Percentiles rank a stretch among this genome's conserved stretches.
phyloP scores from a whole-genome alignment of 2,888 invertebrate genomes.

The Andrena haemorrhoa region DNA sequence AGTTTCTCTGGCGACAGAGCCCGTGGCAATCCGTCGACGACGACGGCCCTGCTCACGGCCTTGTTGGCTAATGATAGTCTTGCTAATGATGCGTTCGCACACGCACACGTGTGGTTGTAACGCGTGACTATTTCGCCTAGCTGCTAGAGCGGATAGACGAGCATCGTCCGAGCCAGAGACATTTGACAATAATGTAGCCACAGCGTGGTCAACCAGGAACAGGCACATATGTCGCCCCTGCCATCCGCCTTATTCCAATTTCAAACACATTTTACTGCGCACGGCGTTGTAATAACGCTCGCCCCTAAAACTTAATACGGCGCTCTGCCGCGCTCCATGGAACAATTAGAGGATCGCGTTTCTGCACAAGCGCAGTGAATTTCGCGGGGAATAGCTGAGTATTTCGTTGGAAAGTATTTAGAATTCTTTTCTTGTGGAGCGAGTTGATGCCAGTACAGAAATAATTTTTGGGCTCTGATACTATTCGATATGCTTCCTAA shows the following conservation, averaged over 20 bases:
- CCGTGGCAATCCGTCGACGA: slow-evolving; percentile 26
- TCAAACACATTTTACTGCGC: neutral
- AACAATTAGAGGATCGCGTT: too few species aligned
- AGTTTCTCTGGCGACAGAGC: neutral
- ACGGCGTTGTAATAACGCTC: neutral
- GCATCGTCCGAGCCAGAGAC: slow-evolving; percentile 25
- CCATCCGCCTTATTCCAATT: neutral
- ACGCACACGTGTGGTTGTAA: slow-evolving; percentile 69
- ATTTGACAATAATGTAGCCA: slow-evolving; percentile 23
- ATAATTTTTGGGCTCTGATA: too few species aligned
- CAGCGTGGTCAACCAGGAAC: slow-evolving; percentile 28
- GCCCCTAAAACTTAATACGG: too few species aligned
- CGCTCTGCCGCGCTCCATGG: too few species aligned
- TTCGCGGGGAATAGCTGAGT: too few species aligned
- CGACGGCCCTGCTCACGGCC: slow-evolving; percentile 82
- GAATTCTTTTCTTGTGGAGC: too few species aligned
- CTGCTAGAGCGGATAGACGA: slow-evolving; percentile 62
- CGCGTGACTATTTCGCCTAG: slow-evolving; percentile 74
- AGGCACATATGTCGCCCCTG: neutral
- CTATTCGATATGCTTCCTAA: too few species aligned
- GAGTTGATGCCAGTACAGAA: too few species aligned
- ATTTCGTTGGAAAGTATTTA: too few species aligned
- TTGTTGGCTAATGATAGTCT: slow-evolving; percentile 84
- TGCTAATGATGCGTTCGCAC: slow-evolving; percentile 83
- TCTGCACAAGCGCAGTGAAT: too few species aligned